Percentiles rank a stretch among this genome's conserved stretches.
Conservation (phyloP, 2,888 invertebrate species). For the Zelleria hepariella region DNA sequence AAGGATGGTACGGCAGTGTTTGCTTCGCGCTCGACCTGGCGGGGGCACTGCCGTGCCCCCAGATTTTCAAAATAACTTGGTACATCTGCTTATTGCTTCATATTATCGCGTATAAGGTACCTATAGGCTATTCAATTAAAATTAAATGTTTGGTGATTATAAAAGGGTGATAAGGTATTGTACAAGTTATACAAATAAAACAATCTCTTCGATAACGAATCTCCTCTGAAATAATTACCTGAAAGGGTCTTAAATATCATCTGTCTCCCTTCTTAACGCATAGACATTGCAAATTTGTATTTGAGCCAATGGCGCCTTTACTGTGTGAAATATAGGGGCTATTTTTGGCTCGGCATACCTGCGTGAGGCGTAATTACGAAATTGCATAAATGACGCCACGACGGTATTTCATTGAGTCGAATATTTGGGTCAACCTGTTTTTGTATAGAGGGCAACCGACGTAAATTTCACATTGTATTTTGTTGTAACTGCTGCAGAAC, state of each 20-base stretch:
- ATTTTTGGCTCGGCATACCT: conserved; percentile 36
- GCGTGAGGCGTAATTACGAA: conserved; percentile 57
- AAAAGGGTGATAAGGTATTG: no score
- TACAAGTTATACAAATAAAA: no score
- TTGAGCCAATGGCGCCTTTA: conserved; percentile 20
- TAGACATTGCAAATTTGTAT: neutral
- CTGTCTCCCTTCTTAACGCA: neutral
- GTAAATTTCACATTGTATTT: conserved; percentile 64
- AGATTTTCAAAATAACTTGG: no score
- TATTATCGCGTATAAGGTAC: neutral
- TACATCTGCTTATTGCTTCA: no score
- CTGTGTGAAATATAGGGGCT: conserved; percentile 33
- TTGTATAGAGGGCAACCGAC: conserved; percentile 66
- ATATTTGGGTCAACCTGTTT: conserved; percentile 71
- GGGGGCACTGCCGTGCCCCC: no score
- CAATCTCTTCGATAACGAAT: neutral
- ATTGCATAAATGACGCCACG: conserved; percentile 63
- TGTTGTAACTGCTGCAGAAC: conserved; percentile 56
- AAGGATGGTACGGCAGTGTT: no score
- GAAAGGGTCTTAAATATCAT: conserved; percentile 2
- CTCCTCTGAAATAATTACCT: conserved; percentile 3
- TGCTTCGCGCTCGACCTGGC: no score
- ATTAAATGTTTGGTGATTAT: neutral
- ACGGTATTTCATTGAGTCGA: conserved; percentile 61
- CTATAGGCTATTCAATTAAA: neutral